These are phyloP conservation scores for Eristalinus sepulchralis DNA, from an alignment of 2,888 invertebrate species.

Conservation along the genomic window DNA sequence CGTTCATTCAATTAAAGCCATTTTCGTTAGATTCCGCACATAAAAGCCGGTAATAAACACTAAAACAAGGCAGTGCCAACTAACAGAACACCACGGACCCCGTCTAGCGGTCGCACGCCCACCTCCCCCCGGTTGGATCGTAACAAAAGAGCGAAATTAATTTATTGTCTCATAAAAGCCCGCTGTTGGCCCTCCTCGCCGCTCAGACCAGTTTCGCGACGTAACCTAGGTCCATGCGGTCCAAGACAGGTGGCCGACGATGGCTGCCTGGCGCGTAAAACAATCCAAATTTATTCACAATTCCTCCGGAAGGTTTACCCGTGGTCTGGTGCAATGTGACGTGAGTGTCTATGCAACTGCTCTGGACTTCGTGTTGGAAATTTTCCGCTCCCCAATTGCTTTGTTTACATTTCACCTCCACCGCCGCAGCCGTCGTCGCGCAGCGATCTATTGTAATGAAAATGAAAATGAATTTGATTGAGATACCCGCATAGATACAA, in stretches of 20 bases:
- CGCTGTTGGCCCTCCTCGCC: neutral
- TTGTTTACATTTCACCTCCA: neutral
- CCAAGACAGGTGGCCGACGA: neutral
- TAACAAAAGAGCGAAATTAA: conserved; percentile 9
- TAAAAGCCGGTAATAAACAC: neutral
- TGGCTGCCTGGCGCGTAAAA: no score
- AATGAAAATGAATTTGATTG: neutral
- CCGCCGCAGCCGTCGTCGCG: neutral
- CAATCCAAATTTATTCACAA: no score
- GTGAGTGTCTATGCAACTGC: neutral
- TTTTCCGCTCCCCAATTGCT: neutral
- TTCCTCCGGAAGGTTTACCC: neutral
- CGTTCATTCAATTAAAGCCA: conserved; percentile 1
- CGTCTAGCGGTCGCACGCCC: no score
- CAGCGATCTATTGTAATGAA: neutral
- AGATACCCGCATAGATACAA: neutral
- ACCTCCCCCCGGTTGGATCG: neutral
- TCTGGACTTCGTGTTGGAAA: neutral
- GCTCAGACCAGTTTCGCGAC: neutral
- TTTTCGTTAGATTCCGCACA: neutral
- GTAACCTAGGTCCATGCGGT: neutral
- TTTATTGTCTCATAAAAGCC: conserved; percentile 5
- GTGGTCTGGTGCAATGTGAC: neutral
- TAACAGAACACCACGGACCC: neutral
- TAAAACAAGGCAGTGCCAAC: neutral